Conservation (phyloP, 2,888 invertebrate genomes). For the Nemurella pictetii region DNA sequence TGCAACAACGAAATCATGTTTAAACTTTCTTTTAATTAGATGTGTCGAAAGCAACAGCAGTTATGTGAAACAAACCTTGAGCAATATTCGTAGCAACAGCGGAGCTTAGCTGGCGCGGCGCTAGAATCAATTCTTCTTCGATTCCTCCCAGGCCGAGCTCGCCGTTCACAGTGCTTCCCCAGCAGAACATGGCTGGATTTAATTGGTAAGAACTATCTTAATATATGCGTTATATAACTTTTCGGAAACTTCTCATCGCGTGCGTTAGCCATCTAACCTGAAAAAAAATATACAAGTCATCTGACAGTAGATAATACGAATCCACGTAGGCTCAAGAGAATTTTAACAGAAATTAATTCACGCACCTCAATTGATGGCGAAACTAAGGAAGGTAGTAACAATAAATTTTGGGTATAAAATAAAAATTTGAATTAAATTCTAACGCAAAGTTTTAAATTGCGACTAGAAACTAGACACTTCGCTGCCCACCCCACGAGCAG, state of each 20-base stretch:
- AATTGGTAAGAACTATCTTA: too few species aligned
- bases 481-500: neutral
- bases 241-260: neutral
- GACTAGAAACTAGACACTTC: neutral
- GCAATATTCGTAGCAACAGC: constrained; percentile 50
- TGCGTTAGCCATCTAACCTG: neutral
- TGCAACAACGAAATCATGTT: constrained; percentile 46
- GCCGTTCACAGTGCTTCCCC: constrained; percentile 78
- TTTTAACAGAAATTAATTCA: neutral
- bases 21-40: neutral
- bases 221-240: neutral
- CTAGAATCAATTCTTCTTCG: constrained; percentile 66
- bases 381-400: neutral
- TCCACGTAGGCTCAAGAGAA: neutral
- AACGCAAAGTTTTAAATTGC: neutral
- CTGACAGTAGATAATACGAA: neutral
- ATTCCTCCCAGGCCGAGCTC: constrained; percentile 78
- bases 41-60: too few species aligned
- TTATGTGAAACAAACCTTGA: constrained; percentile 50
- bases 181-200: constrained; percentile 63
- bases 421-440: neutral
- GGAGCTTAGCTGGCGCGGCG: constrained; percentile 55
- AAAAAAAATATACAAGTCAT: neutral
- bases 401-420: neutral
- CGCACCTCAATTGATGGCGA: neutral